A percentile compares a stretch with the other conserved stretches of the same genome.
These are phyloP conservation scores for Dallia pectoralis DNA, from an alignment of 2,797 vertebrate species.

Conservation along the genomic window DNA sequence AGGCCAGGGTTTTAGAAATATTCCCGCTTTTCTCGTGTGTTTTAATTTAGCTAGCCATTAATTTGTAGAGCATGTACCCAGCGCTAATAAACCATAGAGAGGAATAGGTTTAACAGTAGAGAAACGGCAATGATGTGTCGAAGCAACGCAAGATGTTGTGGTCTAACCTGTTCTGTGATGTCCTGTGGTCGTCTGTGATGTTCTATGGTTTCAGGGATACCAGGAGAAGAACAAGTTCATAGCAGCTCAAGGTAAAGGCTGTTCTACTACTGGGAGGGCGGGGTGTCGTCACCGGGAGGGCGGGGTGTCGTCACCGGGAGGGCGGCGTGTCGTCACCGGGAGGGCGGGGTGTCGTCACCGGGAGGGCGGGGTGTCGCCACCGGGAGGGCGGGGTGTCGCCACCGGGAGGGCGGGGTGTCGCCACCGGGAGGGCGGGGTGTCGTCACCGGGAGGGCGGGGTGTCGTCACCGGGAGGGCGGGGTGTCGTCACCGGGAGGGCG, in stretches of 20 bases:
- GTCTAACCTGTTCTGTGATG: not conserved
- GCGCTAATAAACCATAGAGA: not conserved
- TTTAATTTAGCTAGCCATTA: not conserved
- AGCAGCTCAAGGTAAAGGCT: slow-evolving; percentile 89
- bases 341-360: no score
- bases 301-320: no score
- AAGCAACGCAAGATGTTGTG: not conserved
- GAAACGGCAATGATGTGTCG: not conserved
- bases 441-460: no score
- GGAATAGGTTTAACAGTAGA: not conserved
- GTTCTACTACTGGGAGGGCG: not conserved
- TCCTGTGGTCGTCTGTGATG: not conserved
- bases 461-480: no score
- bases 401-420: no score
- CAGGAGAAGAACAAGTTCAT: slow-evolving; percentile 99
- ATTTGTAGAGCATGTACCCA: not conserved
- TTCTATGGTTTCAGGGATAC: slow-evolving; percentile 80
- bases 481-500: no score
- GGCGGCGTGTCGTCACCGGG: no score
- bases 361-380: no score
- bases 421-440: no score
- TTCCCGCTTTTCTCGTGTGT: not conserved
- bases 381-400: no score
- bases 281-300: no score
- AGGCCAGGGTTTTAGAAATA: not conserved